Evolutionary conservation across 2,888 invertebrate genomes (phyloP).

Genomic region (Bedellia somnulentella): DNA sequence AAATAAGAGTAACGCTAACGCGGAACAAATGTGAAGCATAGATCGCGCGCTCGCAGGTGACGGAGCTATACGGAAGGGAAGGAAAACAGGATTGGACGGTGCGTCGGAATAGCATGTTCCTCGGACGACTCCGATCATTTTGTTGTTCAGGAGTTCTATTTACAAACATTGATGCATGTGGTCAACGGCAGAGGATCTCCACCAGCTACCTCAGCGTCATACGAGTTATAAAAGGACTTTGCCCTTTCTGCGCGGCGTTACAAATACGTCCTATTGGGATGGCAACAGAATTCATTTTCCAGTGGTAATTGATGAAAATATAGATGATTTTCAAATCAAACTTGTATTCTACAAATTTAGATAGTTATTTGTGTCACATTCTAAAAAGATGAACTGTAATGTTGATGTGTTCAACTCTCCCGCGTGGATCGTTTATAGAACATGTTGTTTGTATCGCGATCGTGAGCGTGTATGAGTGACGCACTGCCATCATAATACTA

Average conservation of each 20-base stretch:
- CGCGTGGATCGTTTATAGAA: constrained; percentile 60
- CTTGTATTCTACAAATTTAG: constrained; percentile 57
- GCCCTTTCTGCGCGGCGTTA: constrained; percentile 13
- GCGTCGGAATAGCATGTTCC: not conserved
- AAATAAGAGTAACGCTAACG: constrained; percentile 7
- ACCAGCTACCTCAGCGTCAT: constrained; percentile 47
- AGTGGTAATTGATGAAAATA: constrained; percentile 15
- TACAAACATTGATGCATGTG: constrained; percentile 61
- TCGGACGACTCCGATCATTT: constrained; percentile 1
- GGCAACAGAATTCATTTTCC: constrained; percentile 15
- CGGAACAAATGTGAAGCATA: not conserved
- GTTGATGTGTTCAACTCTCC: constrained; percentile 51
- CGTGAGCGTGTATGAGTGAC: too few relatives aligned
- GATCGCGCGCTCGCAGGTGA: not conserved
- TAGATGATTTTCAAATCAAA: constrained; percentile 36
- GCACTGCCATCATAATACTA: too few relatives aligned
- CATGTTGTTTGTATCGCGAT: constrained; percentile 43
- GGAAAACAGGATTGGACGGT: not conserved
- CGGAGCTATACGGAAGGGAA: constrained; percentile 2
- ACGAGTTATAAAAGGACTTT: constrained; percentile 30
- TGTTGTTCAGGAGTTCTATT: constrained; percentile 34
- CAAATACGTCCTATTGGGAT: constrained; percentile 12
- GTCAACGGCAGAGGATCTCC: constrained; percentile 56
- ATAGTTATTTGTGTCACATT: constrained; percentile 61
- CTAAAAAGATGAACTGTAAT: constrained; percentile 61